Evolutionary conservation across 2,888 invertebrate genomes (phyloP).

Genomic region (Smittia sp.): DNA sequence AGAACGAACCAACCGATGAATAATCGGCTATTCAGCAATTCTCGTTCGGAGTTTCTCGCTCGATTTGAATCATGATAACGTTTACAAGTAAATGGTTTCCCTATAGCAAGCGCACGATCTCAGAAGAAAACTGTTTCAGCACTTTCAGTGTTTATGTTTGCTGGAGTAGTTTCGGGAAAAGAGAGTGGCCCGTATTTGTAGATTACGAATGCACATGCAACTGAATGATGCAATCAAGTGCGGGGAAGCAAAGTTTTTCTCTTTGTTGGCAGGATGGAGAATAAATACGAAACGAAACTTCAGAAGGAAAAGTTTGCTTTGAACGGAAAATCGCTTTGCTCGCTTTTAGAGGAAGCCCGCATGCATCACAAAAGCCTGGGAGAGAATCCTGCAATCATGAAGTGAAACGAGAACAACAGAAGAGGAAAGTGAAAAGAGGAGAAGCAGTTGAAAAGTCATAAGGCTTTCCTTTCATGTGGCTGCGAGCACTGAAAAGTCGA

Average conservation of each 20-base stretch:
- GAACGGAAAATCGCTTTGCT: not conserved
- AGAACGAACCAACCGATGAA: no score
- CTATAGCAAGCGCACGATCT: not conserved
- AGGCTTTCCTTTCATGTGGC: not conserved
- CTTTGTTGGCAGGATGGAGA: no score
- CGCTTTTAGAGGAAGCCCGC: not conserved
- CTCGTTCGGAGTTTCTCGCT: not conserved
- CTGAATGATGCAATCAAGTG: not conserved
- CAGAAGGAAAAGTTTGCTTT: not conserved
- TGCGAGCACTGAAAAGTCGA: not conserved
- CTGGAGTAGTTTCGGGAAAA: not conserved
- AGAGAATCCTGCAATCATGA: not conserved
- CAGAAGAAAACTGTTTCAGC: not conserved
- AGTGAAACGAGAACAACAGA: not conserved
- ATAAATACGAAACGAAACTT: not conserved
- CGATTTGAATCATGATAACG: conserved; percentile 13
- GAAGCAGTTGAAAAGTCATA: conserved; percentile 10
- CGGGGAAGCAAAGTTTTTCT: not conserved
- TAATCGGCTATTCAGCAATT: not conserved
- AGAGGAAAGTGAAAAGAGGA: not conserved
- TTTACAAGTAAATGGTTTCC: not conserved
- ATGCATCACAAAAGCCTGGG: not conserved
- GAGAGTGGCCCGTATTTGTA: not conserved
- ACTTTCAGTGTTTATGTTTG: not conserved
- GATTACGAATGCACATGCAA: not conserved